These are phyloP conservation scores for Sinotaia quadrata DNA, from an alignment of 2,888 invertebrate species.

Conservation along the genomic window DNA sequence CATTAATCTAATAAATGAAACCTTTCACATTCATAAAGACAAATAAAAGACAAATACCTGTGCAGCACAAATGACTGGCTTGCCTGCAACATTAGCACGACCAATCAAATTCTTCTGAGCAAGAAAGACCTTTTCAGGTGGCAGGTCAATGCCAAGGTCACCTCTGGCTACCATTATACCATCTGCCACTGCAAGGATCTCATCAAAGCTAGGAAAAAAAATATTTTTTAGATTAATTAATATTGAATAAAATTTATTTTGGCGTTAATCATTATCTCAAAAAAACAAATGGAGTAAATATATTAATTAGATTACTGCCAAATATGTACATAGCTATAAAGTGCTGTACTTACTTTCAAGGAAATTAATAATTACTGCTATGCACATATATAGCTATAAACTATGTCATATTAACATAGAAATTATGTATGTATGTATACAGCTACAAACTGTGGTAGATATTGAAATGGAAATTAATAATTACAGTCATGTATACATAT, in stretches of 20 bases:
- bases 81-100: slow-evolving; percentile 92
- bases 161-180: slow-evolving; percentile 99
- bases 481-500: too few relatives aligned
- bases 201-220: slow-evolving; percentile 78
- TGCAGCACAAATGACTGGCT: slow-evolving; percentile 97
- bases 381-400: too few relatives aligned
- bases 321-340: too few relatives aligned
- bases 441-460: too few relatives aligned
- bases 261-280: not conserved
- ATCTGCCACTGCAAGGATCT: slow-evolving; percentile 92
- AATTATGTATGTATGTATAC: too few relatives aligned
- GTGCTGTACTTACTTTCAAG: too few relatives aligned
- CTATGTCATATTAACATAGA: too few relatives aligned
- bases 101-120: slow-evolving; percentile 98
- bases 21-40: not conserved
- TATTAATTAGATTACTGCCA: too few relatives aligned
- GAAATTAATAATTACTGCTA: too few relatives aligned
- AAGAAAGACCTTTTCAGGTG: slow-evolving; percentile 87
- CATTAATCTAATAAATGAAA: too few relatives aligned
- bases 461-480: too few relatives aligned
- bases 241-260: not conserved
- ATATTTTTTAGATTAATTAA: not conserved
- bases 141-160: slow-evolving; percentile 97
- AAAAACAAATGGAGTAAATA: not conserved
- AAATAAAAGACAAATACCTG: slow-evolving; percentile 64